Conservation (phyloP, 1,140 invertebrate genomes). For the Pseudachorutes palmiensis region DNA sequence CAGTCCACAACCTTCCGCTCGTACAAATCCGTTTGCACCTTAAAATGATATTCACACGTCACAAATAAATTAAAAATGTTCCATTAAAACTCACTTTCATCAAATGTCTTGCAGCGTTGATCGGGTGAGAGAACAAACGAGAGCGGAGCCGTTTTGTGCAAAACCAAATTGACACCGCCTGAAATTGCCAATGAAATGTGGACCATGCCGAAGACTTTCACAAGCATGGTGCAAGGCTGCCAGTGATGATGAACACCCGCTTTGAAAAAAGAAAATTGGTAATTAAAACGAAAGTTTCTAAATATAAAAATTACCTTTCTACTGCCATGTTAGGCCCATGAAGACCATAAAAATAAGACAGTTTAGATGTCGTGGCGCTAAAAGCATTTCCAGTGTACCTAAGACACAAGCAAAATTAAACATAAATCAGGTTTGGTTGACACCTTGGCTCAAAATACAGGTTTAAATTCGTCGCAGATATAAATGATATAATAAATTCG, state of each 20-base stretch:
- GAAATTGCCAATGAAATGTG: slow-evolving; percentile 8
- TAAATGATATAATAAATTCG: too few relatives aligned
- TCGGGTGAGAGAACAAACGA: slow-evolving; percentile 15
- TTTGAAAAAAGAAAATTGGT: too few relatives aligned
- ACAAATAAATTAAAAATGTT: neutral
- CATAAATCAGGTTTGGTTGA: too few relatives aligned
- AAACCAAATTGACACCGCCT: slow-evolving; percentile 27
- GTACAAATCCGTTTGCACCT: slow-evolving; percentile 8
- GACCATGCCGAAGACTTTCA: slow-evolving; percentile 15
- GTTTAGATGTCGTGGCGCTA: slow-evolving; percentile 17
- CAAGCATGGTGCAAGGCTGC: slow-evolving; percentile 27
- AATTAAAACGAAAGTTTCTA: neutral
- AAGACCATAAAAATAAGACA: slow-evolving; percentile 23
- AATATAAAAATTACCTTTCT: slow-evolving; percentile 5
- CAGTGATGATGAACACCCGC: slow-evolving; percentile 23
- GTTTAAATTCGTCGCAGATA: too few relatives aligned
- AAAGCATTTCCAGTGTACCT: slow-evolving; percentile 30
- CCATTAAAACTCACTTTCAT: slow-evolving; percentile 2
- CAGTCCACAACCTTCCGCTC: slow-evolving; percentile 18
- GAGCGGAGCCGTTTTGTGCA: slow-evolving; percentile 11
- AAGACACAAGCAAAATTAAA: too few relatives aligned
- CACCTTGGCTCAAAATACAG: too few relatives aligned
- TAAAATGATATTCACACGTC: neutral
- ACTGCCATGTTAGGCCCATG: slow-evolving; percentile 25
- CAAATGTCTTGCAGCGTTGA: slow-evolving; percentile 22